phyloP scores from a whole-genome alignment of 2,888 invertebrate genomes.

The Oscheius myriophilus region DNA sequence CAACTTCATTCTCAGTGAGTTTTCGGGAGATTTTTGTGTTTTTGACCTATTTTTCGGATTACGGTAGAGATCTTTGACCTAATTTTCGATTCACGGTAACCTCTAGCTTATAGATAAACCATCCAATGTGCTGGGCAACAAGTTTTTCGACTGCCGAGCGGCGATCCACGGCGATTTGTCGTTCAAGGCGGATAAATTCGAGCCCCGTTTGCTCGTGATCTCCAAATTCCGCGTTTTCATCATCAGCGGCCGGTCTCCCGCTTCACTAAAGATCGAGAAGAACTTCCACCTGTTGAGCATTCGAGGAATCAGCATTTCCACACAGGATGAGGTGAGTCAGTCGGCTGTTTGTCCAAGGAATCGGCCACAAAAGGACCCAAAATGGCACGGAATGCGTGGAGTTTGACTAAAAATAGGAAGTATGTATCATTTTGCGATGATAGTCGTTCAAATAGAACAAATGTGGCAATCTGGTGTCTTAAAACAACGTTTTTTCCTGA shows the following conservation, averaged over 20 bases:
- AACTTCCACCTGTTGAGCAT: constrained; percentile 64
- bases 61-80: not conserved
- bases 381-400: too few relatives aligned
- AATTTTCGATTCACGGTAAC: not conserved
- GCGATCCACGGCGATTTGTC: constrained; percentile 51
- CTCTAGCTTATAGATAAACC: constrained; percentile 59
- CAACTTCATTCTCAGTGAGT: constrained; percentile 63
- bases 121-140: constrained; percentile 63
- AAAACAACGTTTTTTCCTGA: too few relatives aligned
- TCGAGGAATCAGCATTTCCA: constrained; percentile 50
- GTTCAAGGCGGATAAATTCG: constrained; percentile 60
- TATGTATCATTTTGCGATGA: not conserved
- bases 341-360: too few relatives aligned
- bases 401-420: not conserved
- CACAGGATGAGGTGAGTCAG: constrained; percentile 47
- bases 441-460: too few relatives aligned
- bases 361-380: too few relatives aligned
- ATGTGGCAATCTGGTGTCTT: too few relatives aligned
- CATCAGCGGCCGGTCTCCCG: constrained; percentile 59
- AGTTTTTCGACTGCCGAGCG: constrained; percentile 66
- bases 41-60: too few relatives aligned
- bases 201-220: constrained; percentile 60
- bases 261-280: constrained; percentile 62
- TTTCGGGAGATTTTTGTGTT: constrained; percentile 19
- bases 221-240: constrained; percentile 68